Evolutionary conservation across 2,888 invertebrate genomes (phyloP).

Genomic region (Itoplectis maculator): DNA sequence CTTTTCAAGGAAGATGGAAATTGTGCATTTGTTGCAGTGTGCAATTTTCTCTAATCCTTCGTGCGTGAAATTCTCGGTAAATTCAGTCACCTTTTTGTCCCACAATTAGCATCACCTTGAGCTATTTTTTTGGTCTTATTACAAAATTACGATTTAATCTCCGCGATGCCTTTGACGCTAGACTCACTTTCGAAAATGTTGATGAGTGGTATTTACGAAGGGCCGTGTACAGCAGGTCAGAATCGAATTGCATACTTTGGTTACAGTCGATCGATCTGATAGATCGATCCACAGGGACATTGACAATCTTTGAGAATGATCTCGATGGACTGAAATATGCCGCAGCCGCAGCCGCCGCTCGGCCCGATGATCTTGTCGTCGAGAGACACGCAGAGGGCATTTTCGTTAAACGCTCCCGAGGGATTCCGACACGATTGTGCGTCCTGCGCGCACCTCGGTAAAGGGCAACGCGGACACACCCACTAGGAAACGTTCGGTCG

Average conservation of each 20-base stretch:
- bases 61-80: too few relatives aligned
- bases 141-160: not conserved
- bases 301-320: slow-evolving; percentile 54
- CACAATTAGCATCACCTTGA: too few relatives aligned
- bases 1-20: too few relatives aligned
- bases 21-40: too few relatives aligned
- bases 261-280: not conserved
- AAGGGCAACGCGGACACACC: slow-evolving; percentile 62
- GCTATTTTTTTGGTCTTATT: not conserved
- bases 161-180: not conserved
- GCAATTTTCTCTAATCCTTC: too few relatives aligned
- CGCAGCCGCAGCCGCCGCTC: too few relatives aligned
- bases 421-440: slow-evolving; percentile 58
- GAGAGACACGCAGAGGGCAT: slow-evolving; percentile 26
- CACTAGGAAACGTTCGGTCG: slow-evolving; percentile 60
- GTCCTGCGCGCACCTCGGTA: too few relatives aligned
- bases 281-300: slow-evolving; percentile 51
- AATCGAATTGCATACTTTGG: slow-evolving; percentile 8
- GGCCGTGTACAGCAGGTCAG: not conserved
- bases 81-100: too few relatives aligned
- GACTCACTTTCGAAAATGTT: not conserved
- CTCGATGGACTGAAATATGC: slow-evolving; percentile 42
- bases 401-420: slow-evolving; percentile 60
- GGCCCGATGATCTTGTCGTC: slow-evolving; percentile 24
- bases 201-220: slow-evolving; percentile 12